Base-by-base conservation (phyloP, 2,797 vertebrate genomes). In the Eutrigla gurnardus region DNA sequence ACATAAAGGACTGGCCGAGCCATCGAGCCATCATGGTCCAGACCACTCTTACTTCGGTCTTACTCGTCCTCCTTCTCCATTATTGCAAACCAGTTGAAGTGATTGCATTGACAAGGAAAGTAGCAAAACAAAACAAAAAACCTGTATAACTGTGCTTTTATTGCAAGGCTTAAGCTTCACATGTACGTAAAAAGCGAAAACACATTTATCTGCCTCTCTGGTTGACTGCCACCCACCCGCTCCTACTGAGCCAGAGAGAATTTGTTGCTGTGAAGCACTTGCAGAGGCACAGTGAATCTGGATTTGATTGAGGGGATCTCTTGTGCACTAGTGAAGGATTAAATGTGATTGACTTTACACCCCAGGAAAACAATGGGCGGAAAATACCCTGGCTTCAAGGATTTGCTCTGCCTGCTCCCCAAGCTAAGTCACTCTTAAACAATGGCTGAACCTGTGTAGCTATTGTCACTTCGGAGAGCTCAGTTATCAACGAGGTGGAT, bases 281-380 rank as follows among this genome's bases (percentile, higher is more conserved):
- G 62, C 58, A 72, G 71, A 65, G 67, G 68, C 76, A 66, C 43
- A 65, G 66, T 73, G 78, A 71, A 75, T 89, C 73, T 77, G 76
- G 70, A 75, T 91, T 82, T 86, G 80, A 89, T 78, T 83, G 80
- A 84, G 62, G 77, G 73, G 76, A 84, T 87, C 82, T 84, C 65
- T 70, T 55, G 66, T 71, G 75, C 68, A 76, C 64, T 65, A 57
- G 76, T 78, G 58, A 86, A 80, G 86, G 87, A 93, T 92, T 92
- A 90, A 83, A 86, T 80, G 70, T 10, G 79, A 93, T 85, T 91
- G 88, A 91, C 85, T 90, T 90, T 65, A 72, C 63, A 86, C 74
- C 55, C 50, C 47, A 61, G 83, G 65, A 89, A 89, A 89, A 91
- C 78, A 93, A 91, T 85, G 80, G 73, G 12, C 49, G 73, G 65